Evolutionary conservation across 2,888 invertebrate genomes (phyloP).

Genomic region (Podabrus alpinus): DNA sequence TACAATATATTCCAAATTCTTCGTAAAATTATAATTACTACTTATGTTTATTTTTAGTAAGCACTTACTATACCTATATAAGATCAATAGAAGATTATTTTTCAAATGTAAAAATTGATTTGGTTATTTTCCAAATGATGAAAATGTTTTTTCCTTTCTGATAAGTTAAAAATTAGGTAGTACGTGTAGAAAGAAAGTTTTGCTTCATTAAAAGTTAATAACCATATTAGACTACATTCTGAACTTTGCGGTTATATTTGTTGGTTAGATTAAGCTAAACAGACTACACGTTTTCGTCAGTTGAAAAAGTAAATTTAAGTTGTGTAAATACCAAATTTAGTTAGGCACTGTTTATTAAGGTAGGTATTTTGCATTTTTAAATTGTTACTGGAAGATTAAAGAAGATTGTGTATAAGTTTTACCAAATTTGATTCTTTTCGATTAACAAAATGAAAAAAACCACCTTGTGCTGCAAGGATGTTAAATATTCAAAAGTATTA

Average conservation of each 20-base stretch:
- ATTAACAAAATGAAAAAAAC: neutral
- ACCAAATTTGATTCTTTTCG: neutral
- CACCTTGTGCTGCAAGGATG: neutral
- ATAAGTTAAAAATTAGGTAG: neutral
- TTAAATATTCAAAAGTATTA: neutral
- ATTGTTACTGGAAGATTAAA: neutral
- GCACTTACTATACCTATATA: too few species aligned
- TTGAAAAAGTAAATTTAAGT: neutral
- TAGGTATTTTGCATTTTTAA: accelerated
- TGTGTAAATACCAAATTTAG: neutral
- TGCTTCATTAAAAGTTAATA: neutral
- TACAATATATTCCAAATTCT: too few species aligned
- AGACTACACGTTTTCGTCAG: neutral
- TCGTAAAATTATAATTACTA: too few species aligned
- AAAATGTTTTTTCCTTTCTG: neutral
- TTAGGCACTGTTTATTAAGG: neutral
- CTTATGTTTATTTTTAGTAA: too few species aligned
- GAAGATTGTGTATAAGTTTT: neutral
- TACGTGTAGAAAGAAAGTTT: neutral
- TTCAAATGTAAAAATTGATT: neutral
- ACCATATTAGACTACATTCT: neutral
- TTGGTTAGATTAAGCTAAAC: neutral
- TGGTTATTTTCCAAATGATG: neutral
- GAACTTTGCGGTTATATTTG: neutral
- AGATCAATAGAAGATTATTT: neutral